Evolutionary conservation across 2,888 invertebrate genomes (phyloP).

Genomic region (Heteromyza rotundicornis): DNA sequence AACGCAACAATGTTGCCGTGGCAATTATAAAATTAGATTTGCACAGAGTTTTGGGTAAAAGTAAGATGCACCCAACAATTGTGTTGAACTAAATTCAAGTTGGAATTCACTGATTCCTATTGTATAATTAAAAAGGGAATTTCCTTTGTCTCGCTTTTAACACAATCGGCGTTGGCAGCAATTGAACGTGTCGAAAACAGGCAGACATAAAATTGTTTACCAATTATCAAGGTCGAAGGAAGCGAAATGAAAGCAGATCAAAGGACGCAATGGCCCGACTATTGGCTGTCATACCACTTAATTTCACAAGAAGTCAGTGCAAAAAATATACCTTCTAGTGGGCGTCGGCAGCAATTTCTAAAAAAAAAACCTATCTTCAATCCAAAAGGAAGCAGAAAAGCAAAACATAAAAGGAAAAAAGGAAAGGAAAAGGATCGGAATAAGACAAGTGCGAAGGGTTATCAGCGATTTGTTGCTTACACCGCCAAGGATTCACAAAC

Average conservation of each 20-base stretch:
- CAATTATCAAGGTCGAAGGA: slow-evolving; percentile 1
- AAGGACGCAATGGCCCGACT: not conserved
- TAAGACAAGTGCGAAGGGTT: not conserved
- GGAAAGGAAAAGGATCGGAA: not conserved
- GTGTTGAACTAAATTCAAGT: not conserved
- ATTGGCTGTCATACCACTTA: too few species aligned
- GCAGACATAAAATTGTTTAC: not conserved
- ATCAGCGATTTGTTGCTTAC: not conserved
- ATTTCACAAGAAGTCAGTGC: too few species aligned
- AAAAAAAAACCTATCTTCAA: too few species aligned
- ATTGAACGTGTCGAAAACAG: too few species aligned
- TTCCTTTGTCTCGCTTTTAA: not conserved
- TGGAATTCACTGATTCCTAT: not conserved
- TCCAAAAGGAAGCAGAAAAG: too few species aligned
- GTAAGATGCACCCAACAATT: not conserved
- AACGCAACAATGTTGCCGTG: not conserved
- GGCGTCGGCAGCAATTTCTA: too few species aligned
- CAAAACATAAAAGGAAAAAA: not conserved
- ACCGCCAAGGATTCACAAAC: slow-evolving; percentile 21
- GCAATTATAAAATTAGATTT: not conserved
- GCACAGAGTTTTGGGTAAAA: not conserved
- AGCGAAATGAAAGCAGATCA: not conserved
- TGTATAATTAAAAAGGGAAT: not conserved
- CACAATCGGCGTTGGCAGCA: too few species aligned
- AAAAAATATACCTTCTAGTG: too few species aligned